Evolutionary conservation across 2,113 vertebrate species (phyloP).

Genomic region (Ranitomeya variabilis): DNA sequence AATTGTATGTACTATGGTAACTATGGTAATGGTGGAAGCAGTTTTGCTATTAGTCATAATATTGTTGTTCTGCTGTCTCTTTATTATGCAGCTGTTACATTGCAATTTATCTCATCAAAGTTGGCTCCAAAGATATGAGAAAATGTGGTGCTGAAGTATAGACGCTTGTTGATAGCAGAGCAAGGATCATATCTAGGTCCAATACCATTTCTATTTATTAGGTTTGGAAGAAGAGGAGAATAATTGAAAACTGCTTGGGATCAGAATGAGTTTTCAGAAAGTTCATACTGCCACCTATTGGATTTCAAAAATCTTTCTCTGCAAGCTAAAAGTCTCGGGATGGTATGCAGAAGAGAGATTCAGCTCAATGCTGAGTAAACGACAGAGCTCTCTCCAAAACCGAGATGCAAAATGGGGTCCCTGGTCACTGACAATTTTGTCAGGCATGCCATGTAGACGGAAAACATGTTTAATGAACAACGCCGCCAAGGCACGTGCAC

Average conservation of each 20-base stretch:
- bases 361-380: too few species aligned
- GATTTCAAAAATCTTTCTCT: not conserved
- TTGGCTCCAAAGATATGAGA: constrained; percentile 1
- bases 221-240: constrained; percentile 40
- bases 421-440: too few species aligned
- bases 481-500: too few species aligned
- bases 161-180: constrained; percentile 37
- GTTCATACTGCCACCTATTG: constrained; percentile 37
- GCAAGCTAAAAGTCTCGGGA: not conserved
- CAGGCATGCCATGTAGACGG: too few species aligned
- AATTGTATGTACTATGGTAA: not conserved
- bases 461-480: too few species aligned
- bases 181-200: constrained; percentile 44
- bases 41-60: constrained; percentile 20
- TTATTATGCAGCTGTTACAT: constrained; percentile 41
- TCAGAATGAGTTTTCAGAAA: constrained; percentile 17
- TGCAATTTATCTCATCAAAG: constrained; percentile 40
- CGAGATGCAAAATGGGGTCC: too few species aligned
- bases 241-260: constrained; percentile 28
- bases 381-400: too few species aligned
- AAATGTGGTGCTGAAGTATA: constrained; percentile 44
- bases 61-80: constrained; percentile 5
- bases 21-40: not conserved
- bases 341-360: too few species aligned
- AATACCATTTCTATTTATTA: constrained; percentile 44